Evolutionary conservation across 2,888 invertebrate species (phyloP), one percentile per base, ranked within the genome.

Genomic region (Tipula lateralis): DNA sequence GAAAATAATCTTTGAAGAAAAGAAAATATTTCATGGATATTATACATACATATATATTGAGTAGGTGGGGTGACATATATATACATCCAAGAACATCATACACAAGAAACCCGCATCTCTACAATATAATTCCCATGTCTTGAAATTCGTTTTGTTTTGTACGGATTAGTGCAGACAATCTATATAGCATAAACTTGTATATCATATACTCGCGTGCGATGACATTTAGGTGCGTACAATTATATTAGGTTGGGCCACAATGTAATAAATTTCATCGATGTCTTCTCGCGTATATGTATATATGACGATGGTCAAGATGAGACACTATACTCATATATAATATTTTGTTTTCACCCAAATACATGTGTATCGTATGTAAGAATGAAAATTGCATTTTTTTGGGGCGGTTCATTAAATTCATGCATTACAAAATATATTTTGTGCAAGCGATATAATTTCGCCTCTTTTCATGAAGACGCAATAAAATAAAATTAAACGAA

Each of bases 221-320:
- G 66, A 66, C 66, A 66, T 66, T 66, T 24, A 66, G 66, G 66
- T 66, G 66, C 66, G 66, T 66, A 66, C 66, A 19, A 66, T 66
- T n/a, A n/a, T n/a, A n/a, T n/a, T 66, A 66, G 66, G 66, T 66
- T 66, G 66, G 66, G 66, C 66, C 66, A 66, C n/a, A 9, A 5
- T 5, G 50, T 19, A 50, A 50, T 50, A 66, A 66, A 66, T 66
- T 9, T 66, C 44, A 66, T n/a, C 66, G 24, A 13, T 66, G 66
- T 19, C 50, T n/a, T n/a, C n/a, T 50, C 50, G 50, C 50, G 50
- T 9, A 50, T 6, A 50, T 9, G 13, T 7, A 16, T 50, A 50
- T 19, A 50, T 50, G 39, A 39, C 13, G 39, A 66, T 24, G 66
- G 66, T 66, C 66, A 66, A 66, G 66, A 66, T 9, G 66, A 66